Conservation (phyloP, 1,140 invertebrate genomes). For the Drosophila murphyi region DNA sequence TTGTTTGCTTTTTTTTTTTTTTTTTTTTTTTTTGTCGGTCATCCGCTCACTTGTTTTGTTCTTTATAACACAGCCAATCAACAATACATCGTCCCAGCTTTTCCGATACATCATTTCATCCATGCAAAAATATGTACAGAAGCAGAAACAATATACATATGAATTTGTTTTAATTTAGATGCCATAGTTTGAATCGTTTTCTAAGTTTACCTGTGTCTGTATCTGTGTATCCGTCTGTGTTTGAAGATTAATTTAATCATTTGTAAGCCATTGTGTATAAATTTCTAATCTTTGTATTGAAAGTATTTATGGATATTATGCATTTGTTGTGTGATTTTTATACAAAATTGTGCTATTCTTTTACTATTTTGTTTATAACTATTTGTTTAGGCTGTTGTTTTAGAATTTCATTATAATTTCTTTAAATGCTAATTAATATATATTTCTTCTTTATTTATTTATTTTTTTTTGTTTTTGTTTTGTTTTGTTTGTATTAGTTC, state of each 20-base stretch:
- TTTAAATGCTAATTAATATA: constrained; percentile 74
- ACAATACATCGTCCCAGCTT: constrained; percentile 46
- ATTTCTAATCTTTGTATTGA: constrained; percentile 47
- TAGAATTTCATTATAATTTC: constrained; percentile 77
- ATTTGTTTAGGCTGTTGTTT: constrained; percentile 74
- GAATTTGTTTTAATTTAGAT: constrained; percentile 3
- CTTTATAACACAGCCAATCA: constrained; percentile 79
- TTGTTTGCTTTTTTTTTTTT: constrained; percentile 26
- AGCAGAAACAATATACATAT: constrained; percentile 27
- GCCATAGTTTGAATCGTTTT: constrained; percentile 19
- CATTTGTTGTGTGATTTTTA: constrained; percentile 23
- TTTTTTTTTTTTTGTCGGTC: constrained; percentile 17
- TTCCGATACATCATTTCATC: constrained; percentile 25
- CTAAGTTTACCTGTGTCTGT: constrained; percentile 9
- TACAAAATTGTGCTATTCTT: constrained; percentile 79
- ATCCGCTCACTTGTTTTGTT: constrained; percentile 21
- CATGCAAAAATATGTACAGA: constrained; percentile 32
- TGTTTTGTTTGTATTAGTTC: constrained; percentile 53
- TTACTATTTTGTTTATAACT: constrained; percentile 72
- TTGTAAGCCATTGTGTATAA: constrained; percentile 37
- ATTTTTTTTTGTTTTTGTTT: constrained; percentile 46
- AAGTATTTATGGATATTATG: constrained; percentile 28
- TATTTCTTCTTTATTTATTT: constrained; percentile 24
- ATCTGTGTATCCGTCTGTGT: constrained; percentile 3
- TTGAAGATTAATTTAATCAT: neutral